A percentile compares a stretch with the other conserved stretches of the same genome.
Evolutionary conservation across 2,113 vertebrate genomes (phyloP).

Genomic region (Eidolon helvum): DNA sequence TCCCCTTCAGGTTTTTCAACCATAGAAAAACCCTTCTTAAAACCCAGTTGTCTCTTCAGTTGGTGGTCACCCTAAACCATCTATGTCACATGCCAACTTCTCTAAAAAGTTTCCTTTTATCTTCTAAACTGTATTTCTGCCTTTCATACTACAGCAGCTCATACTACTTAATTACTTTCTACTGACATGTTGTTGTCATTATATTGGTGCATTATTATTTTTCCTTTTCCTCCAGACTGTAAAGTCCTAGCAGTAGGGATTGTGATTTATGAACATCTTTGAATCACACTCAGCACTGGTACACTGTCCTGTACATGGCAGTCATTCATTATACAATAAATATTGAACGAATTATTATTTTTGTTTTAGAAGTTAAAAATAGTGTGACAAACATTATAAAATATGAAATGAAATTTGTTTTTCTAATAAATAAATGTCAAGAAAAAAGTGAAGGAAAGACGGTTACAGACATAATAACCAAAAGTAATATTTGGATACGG

Average conservation of each 20-base stretch:
- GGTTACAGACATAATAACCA: background rate
- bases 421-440: background rate
- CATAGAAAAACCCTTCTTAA: background rate
- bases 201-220: background rate
- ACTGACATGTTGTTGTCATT: background rate
- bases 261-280: background rate
- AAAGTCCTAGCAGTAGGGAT: background rate
- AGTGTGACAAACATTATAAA: background rate
- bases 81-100: background rate
- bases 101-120: background rate
- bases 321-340: background rate
- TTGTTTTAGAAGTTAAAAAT: slow-evolving; percentile 6
- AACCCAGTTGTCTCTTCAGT: background rate
- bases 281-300: background rate
- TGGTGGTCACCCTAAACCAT: background rate
- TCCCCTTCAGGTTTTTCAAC: background rate
- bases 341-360: background rate
- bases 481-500: background rate
- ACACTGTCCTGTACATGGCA: background rate
- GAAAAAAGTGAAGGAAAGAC: background rate
- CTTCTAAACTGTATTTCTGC: background rate
- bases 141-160: background rate
- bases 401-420: slow-evolving; percentile 4
- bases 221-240: background rate
- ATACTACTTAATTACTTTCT: background rate